Evolutionary conservation across 2,113 vertebrate species (phyloP).

Genomic region (Choloepus hoffmanni): DNA sequence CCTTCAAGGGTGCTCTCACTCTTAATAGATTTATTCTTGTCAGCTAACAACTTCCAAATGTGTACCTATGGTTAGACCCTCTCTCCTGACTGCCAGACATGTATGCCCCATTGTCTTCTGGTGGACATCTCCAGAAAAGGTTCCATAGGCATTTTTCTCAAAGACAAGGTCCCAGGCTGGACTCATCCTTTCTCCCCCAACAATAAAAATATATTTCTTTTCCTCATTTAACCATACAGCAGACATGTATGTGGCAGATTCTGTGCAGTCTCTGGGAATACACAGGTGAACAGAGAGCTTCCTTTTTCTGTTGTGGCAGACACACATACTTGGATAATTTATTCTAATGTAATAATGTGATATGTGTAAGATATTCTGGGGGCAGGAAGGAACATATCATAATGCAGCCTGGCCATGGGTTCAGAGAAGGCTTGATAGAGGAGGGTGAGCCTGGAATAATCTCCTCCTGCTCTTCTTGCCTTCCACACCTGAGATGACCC

Average conservation of each 20-base stretch:
- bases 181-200: too few relatives aligned
- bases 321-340: not conserved
- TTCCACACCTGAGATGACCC: not conserved
- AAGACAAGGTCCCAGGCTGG: not conserved
- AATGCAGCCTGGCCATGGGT: not conserved
- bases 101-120: too few relatives aligned
- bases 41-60: not conserved
- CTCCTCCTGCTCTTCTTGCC: not conserved
- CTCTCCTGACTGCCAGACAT: too few relatives aligned
- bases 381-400: not conserved
- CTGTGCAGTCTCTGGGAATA: not conserved
- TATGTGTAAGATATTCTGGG: too few relatives aligned
- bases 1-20: not conserved
- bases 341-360: not conserved
- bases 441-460: not conserved
- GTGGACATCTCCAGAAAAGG: too few relatives aligned
- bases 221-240: not conserved
- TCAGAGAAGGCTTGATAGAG: not conserved
- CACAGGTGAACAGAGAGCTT: not conserved
- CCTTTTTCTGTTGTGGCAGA: conserved; percentile 17
- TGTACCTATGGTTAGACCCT: not conserved
- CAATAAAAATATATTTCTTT: not conserved
- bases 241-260: not conserved
- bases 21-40: not conserved
- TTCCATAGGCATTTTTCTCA: not conserved